These are phyloP conservation scores for Rhynchotus rufescens DNA, from an alignment of 2,797 vertebrate genomes.

Conservation along the genomic window DNA sequence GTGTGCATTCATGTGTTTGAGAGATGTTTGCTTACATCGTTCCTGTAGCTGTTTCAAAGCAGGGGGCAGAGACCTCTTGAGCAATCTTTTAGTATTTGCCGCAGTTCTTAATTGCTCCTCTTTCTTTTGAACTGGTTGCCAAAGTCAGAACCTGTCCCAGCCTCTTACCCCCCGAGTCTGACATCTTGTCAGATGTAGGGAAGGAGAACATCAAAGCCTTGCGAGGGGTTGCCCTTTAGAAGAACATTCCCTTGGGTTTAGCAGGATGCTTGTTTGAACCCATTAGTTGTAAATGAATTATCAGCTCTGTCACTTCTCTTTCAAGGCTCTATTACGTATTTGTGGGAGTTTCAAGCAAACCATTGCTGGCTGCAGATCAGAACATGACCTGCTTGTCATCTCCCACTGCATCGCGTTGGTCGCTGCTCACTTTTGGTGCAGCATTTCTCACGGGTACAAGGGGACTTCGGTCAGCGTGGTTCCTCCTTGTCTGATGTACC, in stretches of 20 bases:
- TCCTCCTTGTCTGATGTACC: neutral
- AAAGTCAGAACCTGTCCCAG: slow-evolving; percentile 51
- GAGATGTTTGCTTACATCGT: neutral
- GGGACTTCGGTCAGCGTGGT: neutral
- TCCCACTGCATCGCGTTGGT: neutral
- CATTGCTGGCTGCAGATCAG: neutral
- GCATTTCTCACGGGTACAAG: accelerated
- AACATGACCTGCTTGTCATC: neutral
- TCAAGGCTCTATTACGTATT: neutral
- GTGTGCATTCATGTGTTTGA: neutral
- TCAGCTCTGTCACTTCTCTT: neutral
- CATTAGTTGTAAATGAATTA: neutral
- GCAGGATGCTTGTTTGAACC: slow-evolving; percentile 22
- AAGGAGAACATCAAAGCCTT: slow-evolving; percentile 47
- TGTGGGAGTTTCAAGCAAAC: neutral
- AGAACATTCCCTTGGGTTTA: slow-evolving; percentile 21
- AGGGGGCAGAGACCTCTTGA: slow-evolving; percentile 26
- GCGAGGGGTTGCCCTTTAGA: neutral
- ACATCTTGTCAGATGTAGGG: slow-evolving; percentile 23
- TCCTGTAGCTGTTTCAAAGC: slow-evolving; percentile 16
- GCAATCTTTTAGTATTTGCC: neutral
- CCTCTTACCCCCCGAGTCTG: neutral
- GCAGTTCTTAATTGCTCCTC: neutral
- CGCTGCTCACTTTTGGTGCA: neutral
- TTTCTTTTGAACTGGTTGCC: slow-evolving; percentile 56